Evolutionary conservation across 2,888 invertebrate species (phyloP).

Genomic region (Pseudanteris insignis): DNA sequence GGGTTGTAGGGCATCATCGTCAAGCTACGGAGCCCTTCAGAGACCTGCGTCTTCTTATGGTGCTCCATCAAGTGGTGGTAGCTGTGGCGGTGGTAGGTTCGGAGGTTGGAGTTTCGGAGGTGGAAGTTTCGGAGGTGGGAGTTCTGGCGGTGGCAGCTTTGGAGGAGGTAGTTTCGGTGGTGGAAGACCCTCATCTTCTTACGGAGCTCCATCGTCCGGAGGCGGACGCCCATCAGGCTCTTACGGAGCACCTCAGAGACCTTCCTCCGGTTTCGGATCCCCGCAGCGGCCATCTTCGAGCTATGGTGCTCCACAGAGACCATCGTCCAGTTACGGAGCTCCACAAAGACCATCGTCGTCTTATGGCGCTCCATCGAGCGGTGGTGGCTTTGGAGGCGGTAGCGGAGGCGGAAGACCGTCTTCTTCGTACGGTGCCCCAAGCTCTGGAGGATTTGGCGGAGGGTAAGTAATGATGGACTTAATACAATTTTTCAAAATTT

Average conservation of each 20-base stretch:
- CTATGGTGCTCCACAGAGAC: slow-evolving; percentile 61
- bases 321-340: slow-evolving; percentile 59
- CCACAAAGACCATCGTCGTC: slow-evolving; percentile 56
- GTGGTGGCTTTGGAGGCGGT: slow-evolving; percentile 61
- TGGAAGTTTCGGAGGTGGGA: slow-evolving; percentile 48
- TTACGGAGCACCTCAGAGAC: slow-evolving; percentile 56
- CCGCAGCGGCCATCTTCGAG: neutral
- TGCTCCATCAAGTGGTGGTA: slow-evolving; percentile 70
- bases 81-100: slow-evolving; percentile 47
- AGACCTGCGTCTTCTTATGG: slow-evolving; percentile 59
- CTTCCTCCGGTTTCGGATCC: slow-evolving; percentile 49
- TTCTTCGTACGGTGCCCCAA: slow-evolving; percentile 57
- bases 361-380: slow-evolving; percentile 68
- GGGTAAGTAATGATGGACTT: no score
- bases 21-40: slow-evolving; percentile 52
- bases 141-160: slow-evolving; percentile 52
- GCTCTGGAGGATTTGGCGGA: slow-evolving; percentile 50
- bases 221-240: slow-evolving; percentile 56
- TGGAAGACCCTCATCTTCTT: slow-evolving; percentile 65
- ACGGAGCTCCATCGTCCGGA: slow-evolving; percentile 53
- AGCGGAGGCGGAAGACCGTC: slow-evolving; percentile 45
- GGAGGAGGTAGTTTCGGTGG: slow-evolving; percentile 36
- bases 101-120: slow-evolving; percentile 10
- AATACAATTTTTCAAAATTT: no score
- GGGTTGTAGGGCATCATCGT: slow-evolving; percentile 49